Evolutionary conservation across 2,888 invertebrate genomes (phyloP), one percentile per base, ranked within the genome.

Genomic region (Rapana venosa): DNA sequence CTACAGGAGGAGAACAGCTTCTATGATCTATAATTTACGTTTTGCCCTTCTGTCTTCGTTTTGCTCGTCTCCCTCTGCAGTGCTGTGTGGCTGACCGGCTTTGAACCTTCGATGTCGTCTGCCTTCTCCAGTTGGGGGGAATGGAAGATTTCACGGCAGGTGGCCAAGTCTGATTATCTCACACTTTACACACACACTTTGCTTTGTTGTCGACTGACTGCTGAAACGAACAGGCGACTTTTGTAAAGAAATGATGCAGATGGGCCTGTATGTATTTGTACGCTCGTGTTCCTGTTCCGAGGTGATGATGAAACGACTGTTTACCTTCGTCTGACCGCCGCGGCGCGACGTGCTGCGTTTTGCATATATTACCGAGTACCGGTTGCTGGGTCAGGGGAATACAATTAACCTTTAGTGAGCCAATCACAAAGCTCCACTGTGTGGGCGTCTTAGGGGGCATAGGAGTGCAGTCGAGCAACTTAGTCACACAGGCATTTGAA

Each of bases 221-320:
- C 47, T 47, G 47, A 47, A n/a, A 47, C 8, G 47, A 47, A 47
- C 47, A 47, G 8, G 47, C 47, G 2, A 8, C 47, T 47, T 47
- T 8, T 47, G 47, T 47, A 47, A 11, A 74, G 74, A 2, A 11
- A 26, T 74, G 74, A 74, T 26, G 26, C 74, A 26, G 66, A 22
- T 66, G 66, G 26, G 5, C 22, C 20, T 22, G 26, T 5, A 26
- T 66, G 26, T 66, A 26, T 66, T 5, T 74, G 74, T 74, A 74
- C 74, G 13, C n/a, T 26, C 26, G 20, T 26, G 36, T 8, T 47
- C 26, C 56, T 32, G 30, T 32, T 32, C 35, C 11, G 15, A 2
- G 58, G 58, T 84, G 84, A 84, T 84, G 84, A 84, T 84, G 84
- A 84, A 84, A 84, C 84, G n/a, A n/a, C 84, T 84, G 58, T 84